Conservation (phyloP, 2,797 vertebrate genomes). For the Eleutherodactylus coqui region DNA sequence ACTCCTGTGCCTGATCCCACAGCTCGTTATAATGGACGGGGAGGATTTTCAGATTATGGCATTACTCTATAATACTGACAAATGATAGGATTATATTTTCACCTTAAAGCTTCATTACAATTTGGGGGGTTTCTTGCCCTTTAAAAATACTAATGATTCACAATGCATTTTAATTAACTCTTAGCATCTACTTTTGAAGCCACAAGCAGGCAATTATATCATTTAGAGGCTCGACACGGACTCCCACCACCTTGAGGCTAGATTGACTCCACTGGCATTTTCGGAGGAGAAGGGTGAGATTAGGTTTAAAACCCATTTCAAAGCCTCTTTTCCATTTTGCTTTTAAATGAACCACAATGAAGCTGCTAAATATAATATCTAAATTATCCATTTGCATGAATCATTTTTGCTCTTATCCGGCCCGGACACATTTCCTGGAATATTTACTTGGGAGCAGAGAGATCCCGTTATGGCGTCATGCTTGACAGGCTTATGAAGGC, state of each 20-base stretch:
- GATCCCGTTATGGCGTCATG: slow-evolving; percentile 49
- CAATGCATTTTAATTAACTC: neutral
- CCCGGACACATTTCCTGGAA: slow-evolving; percentile 28
- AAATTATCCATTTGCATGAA: slow-evolving; percentile 50
- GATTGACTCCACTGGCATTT: neutral
- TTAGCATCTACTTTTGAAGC: neutral
- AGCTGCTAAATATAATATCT: slow-evolving; percentile 21
- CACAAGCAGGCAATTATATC: neutral
- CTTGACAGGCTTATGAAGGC: slow-evolving; percentile 57
- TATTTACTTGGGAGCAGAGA: neutral
- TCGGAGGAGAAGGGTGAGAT: neutral
- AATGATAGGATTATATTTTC: neutral
- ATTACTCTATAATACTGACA: neutral
- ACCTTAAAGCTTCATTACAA: neutral
- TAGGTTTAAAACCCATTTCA: slow-evolving; percentile 1
- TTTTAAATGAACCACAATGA: neutral
- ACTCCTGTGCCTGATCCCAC: neutral
- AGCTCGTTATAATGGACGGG: neutral
- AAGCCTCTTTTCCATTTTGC: neutral
- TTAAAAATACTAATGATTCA: neutral
- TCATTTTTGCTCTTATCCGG: neutral
- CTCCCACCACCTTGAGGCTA: neutral
- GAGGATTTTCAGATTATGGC: neutral
- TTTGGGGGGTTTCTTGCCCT: neutral
- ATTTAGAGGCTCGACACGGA: neutral